Conservation (phyloP, 1,140 invertebrate species). For the Leptopilina boulardi region DNA sequence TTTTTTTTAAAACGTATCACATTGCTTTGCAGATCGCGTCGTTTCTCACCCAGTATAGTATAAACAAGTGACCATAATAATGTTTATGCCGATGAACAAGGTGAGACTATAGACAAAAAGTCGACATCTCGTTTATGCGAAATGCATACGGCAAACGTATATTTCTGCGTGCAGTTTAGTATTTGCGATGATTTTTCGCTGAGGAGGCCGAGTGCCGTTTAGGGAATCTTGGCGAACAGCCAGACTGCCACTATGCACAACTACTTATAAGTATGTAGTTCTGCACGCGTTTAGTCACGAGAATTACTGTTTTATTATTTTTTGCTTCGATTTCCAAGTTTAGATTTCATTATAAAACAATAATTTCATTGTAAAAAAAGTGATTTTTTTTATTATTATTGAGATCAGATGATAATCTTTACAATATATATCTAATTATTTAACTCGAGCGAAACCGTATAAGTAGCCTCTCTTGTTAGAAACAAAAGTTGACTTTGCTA, state of each 20-base stretch:
- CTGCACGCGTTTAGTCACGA: constrained; percentile 24
- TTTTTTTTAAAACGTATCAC: constrained; percentile 46
- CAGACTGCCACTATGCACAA: constrained; percentile 46
- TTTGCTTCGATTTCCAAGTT: neutral
- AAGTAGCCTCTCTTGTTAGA: too few species aligned
- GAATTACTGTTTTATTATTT: constrained; percentile 18
- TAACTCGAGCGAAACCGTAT: too few species aligned
- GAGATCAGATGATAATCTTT: too few species aligned
- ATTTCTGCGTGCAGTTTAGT: constrained; percentile 40
- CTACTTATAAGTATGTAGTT: constrained; percentile 35
- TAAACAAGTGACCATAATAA: constrained; percentile 51
- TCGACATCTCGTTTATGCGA: constrained; percentile 53
- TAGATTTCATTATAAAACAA: neutral
- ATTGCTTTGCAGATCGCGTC: constrained; percentile 50
- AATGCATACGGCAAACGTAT: constrained; percentile 43
- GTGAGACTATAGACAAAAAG: constrained; percentile 63
- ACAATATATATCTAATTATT: too few species aligned
- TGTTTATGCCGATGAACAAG: constrained; percentile 64
- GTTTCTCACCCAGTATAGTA: constrained; percentile 24
- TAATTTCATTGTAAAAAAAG: too few species aligned
- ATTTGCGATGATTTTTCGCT: constrained; percentile 67
- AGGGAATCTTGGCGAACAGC: constrained; percentile 70
- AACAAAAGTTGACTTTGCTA: neutral
- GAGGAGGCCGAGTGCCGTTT: constrained; percentile 66
- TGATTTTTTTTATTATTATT: too few species aligned